Base-by-base conservation (phyloP, 2,797 vertebrate species). In the Epinephelus coioides region DNA sequence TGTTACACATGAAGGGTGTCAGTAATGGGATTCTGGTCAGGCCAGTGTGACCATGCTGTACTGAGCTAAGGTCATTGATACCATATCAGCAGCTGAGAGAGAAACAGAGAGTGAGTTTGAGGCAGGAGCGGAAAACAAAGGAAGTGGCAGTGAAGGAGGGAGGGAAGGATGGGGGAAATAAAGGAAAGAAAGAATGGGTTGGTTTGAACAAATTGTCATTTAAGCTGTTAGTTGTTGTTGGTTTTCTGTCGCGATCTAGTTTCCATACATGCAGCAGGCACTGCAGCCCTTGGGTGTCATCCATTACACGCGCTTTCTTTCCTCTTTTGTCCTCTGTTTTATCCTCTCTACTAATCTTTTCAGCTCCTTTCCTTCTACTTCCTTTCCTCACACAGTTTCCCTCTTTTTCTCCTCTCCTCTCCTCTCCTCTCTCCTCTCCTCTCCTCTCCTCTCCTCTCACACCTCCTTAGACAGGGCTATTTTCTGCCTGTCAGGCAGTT, bases 1-100 rank as follows among this genome's bases (percentile, higher is more conserved):
- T 90, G 92, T 93, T 92, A 91, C 92, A 94, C 92, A 94, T 93
- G 92, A 91, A 91, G 92, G 88, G 86, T 93, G 92, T 91, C 92
- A 93, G 90, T 94, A 94, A 93, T 93, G 85, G 92, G 92, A 92
- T 93, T 93, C 81, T 84, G 89, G 85, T 92, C 90, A 88, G 89
- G 76, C 88, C 89, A 84, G 88, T 88, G 89, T 92, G 91, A 89
- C 92, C 86, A 86, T 72, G 88, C 81, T 79, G 89, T 78, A 90
- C 84, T 77, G 76, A 87, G 90, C 75, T 92, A 85, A 94, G 93
- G 93, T 94, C 92, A 91, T 65, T 87, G 88, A 89, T 90, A 91
- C 82, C 76, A 60, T 84, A 90, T 89, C 81, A 83, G 83, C 78
- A 73, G 79, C 49, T 43, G 82, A 64, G 80, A 71, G 79, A 57